These are phyloP conservation scores for Trichacis sp. DNA, from an alignment of 2,888 invertebrate species.

Conservation along the genomic window DNA sequence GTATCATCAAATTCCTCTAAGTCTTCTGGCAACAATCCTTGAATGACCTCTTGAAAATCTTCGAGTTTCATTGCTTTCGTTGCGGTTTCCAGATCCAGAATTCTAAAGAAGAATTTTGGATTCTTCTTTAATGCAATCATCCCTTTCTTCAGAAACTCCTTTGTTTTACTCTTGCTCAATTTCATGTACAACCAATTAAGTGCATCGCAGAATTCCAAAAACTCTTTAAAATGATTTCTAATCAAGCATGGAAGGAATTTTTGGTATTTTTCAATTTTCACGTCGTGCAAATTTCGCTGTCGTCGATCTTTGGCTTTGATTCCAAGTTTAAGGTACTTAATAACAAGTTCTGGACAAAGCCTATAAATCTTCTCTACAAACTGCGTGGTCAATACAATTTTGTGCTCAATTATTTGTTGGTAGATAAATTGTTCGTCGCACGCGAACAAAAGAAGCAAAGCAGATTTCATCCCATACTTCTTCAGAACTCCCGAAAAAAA, in stretches of 20 bases:
- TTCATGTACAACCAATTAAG: constrained; percentile 11
- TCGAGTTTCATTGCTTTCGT: constrained; percentile 25
- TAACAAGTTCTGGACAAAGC: constrained; percentile 51
- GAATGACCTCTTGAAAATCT: constrained; percentile 50
- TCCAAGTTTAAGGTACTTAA: constrained; percentile 54
- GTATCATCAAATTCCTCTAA: constrained; percentile 21
- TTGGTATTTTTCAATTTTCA: too few species aligned
- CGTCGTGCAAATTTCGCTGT: too few species aligned
- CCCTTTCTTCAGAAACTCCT: constrained; percentile 52
- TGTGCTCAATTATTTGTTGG: constrained; percentile 28
- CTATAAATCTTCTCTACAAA: constrained; percentile 36
- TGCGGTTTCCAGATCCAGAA: constrained; percentile 50
- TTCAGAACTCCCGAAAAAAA: constrained; percentile 49
- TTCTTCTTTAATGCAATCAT: constrained; percentile 42
- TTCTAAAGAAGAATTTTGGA: constrained; percentile 42
- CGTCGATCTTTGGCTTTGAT: constrained; percentile 1
- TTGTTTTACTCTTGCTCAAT: constrained; percentile 48
- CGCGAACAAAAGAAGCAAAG: constrained; percentile 50
- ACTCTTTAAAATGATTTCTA: constrained; percentile 47
- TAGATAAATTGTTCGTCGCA: constrained; percentile 56
- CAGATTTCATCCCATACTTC: constrained; percentile 47
- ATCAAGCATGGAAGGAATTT: constrained; percentile 48
- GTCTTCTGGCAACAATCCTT: constrained; percentile 43
- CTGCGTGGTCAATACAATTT: constrained; percentile 36
- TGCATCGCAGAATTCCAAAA: constrained; percentile 47